These are phyloP conservation scores for Polylopha cassiicola DNA, from an alignment of 2,888 invertebrate genomes.

Conservation along the genomic window DNA sequence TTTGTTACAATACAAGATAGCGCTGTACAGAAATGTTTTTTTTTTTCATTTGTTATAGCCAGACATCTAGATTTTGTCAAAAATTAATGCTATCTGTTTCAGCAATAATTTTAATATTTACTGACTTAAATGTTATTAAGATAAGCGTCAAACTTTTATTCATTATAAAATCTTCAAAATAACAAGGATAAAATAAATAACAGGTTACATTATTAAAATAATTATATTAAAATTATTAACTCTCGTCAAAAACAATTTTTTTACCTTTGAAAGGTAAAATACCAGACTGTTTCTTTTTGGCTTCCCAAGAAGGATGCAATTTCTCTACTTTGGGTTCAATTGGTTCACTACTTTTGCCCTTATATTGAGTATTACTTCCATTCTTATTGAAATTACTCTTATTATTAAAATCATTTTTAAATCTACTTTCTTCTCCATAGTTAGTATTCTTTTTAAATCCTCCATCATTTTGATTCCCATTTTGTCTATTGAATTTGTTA, in stretches of 20 bases:
- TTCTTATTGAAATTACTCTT: constrained; percentile 20
- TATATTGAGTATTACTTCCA: constrained; percentile 22
- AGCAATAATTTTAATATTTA: too few relatives aligned
- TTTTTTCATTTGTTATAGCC: too few relatives aligned
- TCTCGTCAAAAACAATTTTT: constrained; percentile 66
- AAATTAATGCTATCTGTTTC: too few relatives aligned
- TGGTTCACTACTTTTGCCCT: constrained; percentile 16
- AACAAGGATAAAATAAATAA: too few relatives aligned
- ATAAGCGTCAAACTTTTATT: neutral
- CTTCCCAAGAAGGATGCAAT: constrained; percentile 75
- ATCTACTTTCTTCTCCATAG: constrained; percentile 22
- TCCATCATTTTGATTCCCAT: constrained; percentile 27
- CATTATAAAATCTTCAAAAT: constrained; percentile 2
- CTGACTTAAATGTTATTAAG: too few relatives aligned
- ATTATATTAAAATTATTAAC: constrained; percentile 29
- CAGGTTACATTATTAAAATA: too few relatives aligned
- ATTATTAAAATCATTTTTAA: constrained; percentile 24
- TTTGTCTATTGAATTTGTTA: constrained; percentile 32
- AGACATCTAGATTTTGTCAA: too few relatives aligned
- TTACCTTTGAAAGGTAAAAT: constrained; percentile 68
- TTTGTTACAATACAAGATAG: too few relatives aligned
- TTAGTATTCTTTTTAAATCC: constrained; percentile 24
- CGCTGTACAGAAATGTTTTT: too few relatives aligned
- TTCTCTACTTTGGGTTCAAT: constrained; percentile 50
- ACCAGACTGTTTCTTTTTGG: constrained; percentile 65